Percentiles rank a stretch among this genome's conserved stretches.
Conservation (phyloP, 2,888 invertebrate species). For the Clanis bilineata region DNA sequence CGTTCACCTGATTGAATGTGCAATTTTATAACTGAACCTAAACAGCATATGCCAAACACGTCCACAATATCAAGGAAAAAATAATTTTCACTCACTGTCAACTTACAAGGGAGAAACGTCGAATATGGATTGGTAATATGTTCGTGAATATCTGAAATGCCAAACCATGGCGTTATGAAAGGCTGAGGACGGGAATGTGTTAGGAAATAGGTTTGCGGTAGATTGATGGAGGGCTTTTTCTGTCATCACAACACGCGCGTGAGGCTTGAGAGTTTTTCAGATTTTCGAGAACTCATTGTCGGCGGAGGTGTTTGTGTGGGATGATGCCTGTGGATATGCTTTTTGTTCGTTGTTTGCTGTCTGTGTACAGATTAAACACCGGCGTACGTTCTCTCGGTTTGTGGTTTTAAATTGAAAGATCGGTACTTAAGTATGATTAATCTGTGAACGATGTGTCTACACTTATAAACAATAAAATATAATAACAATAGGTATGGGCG, state of each 20-base stretch:
- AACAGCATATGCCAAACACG: background rate
- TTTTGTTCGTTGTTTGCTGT: conserved; percentile 27
- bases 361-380: conserved; percentile 8
- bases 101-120: conserved; percentile 35
- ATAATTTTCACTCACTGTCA: conserved; percentile 18
- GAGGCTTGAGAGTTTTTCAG: conserved; percentile 56
- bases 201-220: conserved; percentile 61
- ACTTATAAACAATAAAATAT: no score
- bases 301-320: conserved; percentile 39
- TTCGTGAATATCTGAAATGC: conserved; percentile 58
- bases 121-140: conserved; percentile 50
- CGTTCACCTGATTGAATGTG: no score
- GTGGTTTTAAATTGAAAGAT: background rate
- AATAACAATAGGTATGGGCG: no score
- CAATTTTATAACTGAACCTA: background rate
- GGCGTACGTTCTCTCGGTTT: background rate
- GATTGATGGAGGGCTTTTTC: conserved; percentile 71
- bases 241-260: conserved; percentile 63
- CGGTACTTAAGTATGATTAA: no score
- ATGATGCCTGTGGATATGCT: conserved; percentile 43
- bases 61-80: background rate
- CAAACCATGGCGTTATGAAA: conserved; percentile 56
- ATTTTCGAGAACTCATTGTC: conserved; percentile 53
- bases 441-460: no score
- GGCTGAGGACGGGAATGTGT: conserved; percentile 53